Base-by-base conservation (phyloP, 2,797 vertebrate species). In the Ara ararauna region DNA sequence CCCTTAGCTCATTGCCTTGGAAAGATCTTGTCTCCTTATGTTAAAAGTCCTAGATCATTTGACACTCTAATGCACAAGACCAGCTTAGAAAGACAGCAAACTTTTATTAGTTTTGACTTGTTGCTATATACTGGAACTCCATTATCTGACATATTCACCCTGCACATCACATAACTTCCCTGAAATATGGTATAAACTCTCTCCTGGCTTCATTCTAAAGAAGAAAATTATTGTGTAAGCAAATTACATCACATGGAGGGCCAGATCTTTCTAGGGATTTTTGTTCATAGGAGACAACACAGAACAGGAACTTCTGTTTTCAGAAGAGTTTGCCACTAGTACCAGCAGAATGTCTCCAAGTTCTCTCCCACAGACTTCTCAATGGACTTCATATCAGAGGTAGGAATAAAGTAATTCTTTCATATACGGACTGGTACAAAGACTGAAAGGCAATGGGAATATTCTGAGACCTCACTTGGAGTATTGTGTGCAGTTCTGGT, bases 91-190 rank as follows among this genome's bases (percentile, higher is more conserved):
- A 90, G 90, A 67, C 88, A 95, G 90, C 38, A 84, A 85, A 90
- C 53, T 95, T 95, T 79, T 84, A 96, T 91, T 89, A 85, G 66
- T 77, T 48, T 91, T 96, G 94, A 94, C 82, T 94, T 89, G 2
- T 81, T 94, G 72, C 81, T 83, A 48, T 34, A 77, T 23, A 48
- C 65, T 85, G 79, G 22, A 91, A 54, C 30, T 36, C 68, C 48
- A 29, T 71, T 85, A 89, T 82, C 91, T 94, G 71, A 91, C 76
- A 38, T 84, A 82, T 29, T 89, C 42, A 51, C 77, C 91, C 67
- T 72, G 36, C 58, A 88, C 30, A 30, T 83, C 11, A 4, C 47
- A 58, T 87, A 15, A 47, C 23, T 93, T 83, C 74, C 51, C 51
- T 76, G 66, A 85, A 87, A 85, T 81, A 24, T 20, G 68, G 44